Evolutionary conservation across 1,140 invertebrate genomes (phyloP).

Genomic region (Temnothorax nylanderi): DNA sequence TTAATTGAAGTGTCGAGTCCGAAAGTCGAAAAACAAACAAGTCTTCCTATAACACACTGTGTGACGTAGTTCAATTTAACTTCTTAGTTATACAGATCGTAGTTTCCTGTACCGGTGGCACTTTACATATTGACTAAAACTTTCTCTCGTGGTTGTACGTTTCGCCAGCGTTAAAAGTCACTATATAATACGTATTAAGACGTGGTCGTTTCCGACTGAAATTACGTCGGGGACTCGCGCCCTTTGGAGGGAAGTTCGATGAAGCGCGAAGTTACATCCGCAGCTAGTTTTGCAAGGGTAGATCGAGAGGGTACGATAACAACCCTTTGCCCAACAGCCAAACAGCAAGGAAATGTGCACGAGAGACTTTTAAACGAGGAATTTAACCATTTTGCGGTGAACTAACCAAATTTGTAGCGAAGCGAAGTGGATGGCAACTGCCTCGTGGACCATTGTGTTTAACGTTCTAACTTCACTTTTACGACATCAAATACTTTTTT

Average conservation of each 20-base stretch:
- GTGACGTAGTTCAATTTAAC: constrained; percentile 51
- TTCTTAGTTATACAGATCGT: constrained; percentile 20
- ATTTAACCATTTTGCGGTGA: constrained; percentile 52
- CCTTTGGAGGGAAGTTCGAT: constrained; percentile 65
- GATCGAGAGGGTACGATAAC: constrained; percentile 60
- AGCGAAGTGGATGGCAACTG: constrained; percentile 23
- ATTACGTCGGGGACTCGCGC: constrained; percentile 62
- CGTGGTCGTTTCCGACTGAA: constrained; percentile 56
- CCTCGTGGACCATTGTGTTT: constrained; percentile 21
- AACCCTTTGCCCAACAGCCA: constrained; percentile 58
- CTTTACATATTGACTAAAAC: constrained; percentile 27
- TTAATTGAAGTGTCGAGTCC: neutral
- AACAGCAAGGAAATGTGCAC: constrained; percentile 28
- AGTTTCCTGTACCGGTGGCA: neutral
- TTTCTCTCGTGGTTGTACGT: constrained; percentile 9
- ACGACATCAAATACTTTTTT: constrained; percentile 29
- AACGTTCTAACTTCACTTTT: neutral
- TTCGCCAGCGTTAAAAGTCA: constrained; percentile 52
- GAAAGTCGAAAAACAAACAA: neutral
- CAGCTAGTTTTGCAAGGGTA: constrained; percentile 40
- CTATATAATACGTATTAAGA: constrained; percentile 66
- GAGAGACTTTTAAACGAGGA: constrained; percentile 51
- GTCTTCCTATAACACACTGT: neutral
- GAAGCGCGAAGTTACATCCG: constrained; percentile 54
- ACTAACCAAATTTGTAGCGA: constrained; percentile 49